Base-by-base conservation (phyloP, 2,888 invertebrate genomes). In the Cantharis lateralis region DNA sequence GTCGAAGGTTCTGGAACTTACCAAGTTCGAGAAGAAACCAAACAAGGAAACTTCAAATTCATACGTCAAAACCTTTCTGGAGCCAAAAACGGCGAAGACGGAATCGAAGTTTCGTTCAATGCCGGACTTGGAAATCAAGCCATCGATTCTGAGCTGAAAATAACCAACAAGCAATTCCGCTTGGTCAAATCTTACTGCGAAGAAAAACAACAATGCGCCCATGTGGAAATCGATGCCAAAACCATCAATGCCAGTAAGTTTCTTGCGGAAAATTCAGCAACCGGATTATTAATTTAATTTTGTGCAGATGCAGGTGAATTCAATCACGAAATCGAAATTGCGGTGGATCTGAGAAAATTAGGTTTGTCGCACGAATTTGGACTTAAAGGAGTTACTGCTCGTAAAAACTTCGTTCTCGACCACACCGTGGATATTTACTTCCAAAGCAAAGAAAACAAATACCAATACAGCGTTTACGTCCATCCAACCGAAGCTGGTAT, bases 321-420 rank as follows among this genome's bases (percentile, higher is more conserved):
- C 76, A 90, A 92, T 80, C 93, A 94, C 84, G 89, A 92, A 15
- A 85, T 93, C 13, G 92, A 92, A 82, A 89, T 94, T 0, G 91
- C 92, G 64, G 88, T 95, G 3, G 94, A 95, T 85, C 88, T 95
- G 0, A 92, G 94, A 78, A 94, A 94, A 84, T 89, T 95, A 16
- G 95, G 95, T 16, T 90, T 94, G 71, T 90, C 93, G 0, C 93
- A 94, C 24, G 95, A 95, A 84, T 93, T 95, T 81, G 94, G 94
- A 11, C 87, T 95, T 0, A 92, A 92, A 83, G 90, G 93, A 0
- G 91, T 90, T 77, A 93, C 92, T 24, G 91, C 91, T 70, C 89
- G 91, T 1, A 91, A 92, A 1, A 91, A 91, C 71, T 89, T 90
- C 64, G 88, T 89, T 24, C 87, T 91, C 32, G 93, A 94, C 82